A percentile compares a stretch with the other conserved stretches of the same genome.
These are phyloP conservation scores for Amaurobius ferox DNA, from an alignment of 2,888 invertebrate species.

Conservation along the genomic window DNA sequence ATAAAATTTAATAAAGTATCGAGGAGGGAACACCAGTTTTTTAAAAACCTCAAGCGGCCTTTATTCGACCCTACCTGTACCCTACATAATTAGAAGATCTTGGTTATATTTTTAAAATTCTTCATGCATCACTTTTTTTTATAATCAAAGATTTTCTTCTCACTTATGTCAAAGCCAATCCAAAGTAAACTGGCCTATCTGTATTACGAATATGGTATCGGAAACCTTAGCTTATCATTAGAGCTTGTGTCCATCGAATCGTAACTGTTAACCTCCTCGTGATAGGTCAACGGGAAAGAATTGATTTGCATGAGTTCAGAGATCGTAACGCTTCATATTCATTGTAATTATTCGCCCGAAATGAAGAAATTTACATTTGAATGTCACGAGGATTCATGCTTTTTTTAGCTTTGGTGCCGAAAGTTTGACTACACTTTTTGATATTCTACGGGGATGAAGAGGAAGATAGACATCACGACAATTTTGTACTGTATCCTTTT, in stretches of 20 bases:
- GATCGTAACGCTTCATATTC: constrained; percentile 11
- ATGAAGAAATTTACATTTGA: constrained; percentile 47
- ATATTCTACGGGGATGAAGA: background rate
- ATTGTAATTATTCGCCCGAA: constrained; percentile 39
- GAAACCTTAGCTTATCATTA: constrained; percentile 25
- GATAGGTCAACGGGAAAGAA: constrained; percentile 41
- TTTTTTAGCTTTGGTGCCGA: constrained; percentile 18
- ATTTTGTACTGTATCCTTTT: background rate
- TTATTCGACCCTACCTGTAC: too few species aligned
- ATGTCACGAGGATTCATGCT: constrained; percentile 36
- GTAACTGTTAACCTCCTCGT: constrained; percentile 46
- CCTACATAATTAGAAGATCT: too few species aligned
- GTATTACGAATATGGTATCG: background rate
- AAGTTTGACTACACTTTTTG: background rate
- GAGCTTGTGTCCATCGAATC: constrained; percentile 34
- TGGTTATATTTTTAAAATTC: too few species aligned
- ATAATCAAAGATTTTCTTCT: too few species aligned
- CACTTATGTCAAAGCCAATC: too few species aligned
- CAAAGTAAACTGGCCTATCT: too few species aligned
- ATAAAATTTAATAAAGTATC: too few species aligned
- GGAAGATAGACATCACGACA: background rate
- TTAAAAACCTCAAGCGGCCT: too few species aligned
- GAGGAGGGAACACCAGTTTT: too few species aligned
- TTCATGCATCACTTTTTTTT: too few species aligned
- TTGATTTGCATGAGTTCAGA: constrained; percentile 56